phyloP scores from a whole-genome alignment of 2,113 vertebrate genomes.

The Talpa occidentalis region DNA sequence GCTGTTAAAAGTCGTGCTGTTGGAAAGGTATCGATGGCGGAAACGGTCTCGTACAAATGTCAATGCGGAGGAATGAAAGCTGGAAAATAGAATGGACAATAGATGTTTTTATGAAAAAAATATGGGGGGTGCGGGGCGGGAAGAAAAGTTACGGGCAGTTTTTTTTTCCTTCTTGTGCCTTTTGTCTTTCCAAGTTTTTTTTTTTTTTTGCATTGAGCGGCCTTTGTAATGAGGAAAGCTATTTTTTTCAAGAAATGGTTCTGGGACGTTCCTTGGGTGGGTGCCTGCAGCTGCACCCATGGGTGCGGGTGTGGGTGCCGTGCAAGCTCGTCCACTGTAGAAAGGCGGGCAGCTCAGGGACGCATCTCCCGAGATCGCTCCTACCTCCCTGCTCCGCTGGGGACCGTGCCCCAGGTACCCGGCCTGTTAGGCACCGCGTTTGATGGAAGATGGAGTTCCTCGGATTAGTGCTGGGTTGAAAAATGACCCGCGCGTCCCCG shows the following conservation, averaged over 20 bases:
- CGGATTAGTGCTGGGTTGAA: conserved; percentile 70
- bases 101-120: not conserved
- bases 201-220: too few relatives aligned
- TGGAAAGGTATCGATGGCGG: accelerated
- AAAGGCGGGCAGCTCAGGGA: not conserved
- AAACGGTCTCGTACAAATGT: too few relatives aligned
- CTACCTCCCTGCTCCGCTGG: not conserved
- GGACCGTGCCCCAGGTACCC: conserved; percentile 57
- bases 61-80: not conserved
- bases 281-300: not conserved
- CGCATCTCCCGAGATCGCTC: not conserved
- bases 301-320: not conserved
- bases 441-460: conserved; percentile 72
- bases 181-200: not conserved
- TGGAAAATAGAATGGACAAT: not conserved
- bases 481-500: conserved; percentile 58
- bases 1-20: not conserved
- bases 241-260: not conserved
- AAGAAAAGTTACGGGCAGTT: not conserved
- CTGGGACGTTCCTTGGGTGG: not conserved
- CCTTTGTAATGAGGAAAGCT: not conserved
- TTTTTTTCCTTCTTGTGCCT: not conserved
- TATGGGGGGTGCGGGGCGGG: not conserved
- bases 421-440: conserved; percentile 68
- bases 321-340: accelerated